A percentile compares a stretch with the other conserved stretches of the same genome.
Conservation (phyloP, 2,797 vertebrate species). For the Urosaurus nigricauda region DNA sequence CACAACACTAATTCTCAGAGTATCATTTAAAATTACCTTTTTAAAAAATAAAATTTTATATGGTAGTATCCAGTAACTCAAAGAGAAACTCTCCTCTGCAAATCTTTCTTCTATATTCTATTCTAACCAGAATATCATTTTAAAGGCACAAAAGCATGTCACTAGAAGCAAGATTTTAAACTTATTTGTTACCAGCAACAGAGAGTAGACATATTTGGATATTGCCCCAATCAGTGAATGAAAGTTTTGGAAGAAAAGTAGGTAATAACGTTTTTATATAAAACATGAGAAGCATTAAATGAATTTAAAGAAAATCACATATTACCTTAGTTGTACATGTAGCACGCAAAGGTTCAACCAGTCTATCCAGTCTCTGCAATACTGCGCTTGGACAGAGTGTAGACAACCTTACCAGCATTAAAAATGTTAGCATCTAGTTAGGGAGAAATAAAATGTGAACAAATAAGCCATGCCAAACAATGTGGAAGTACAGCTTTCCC, state of each 20-base stretch:
- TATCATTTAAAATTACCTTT: not conserved
- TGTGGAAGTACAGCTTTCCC: not conserved
- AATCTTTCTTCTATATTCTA: not conserved
- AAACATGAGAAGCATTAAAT: not conserved
- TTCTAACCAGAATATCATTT: not conserved
- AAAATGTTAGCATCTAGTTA: conserved; percentile 90
- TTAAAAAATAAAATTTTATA: conserved; percentile 15
- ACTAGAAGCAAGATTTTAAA: not conserved
- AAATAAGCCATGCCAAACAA: not conserved
- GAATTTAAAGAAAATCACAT: conserved; percentile 1
- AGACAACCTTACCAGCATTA: conserved; percentile 91
- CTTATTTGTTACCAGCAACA: not conserved
- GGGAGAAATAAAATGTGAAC: conserved; percentile 29
- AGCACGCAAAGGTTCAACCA: conserved; percentile 95
- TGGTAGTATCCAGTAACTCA: not conserved
- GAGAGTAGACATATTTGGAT: not conserved
- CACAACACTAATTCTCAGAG: not conserved
- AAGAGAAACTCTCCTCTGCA: conserved; percentile 6
- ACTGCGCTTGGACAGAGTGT: conserved; percentile 93
- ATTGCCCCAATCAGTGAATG: not conserved
- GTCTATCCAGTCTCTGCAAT: conserved; percentile 94
- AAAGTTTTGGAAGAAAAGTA: not conserved
- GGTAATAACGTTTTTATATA: not conserved
- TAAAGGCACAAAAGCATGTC: not conserved
- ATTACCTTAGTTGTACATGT: conserved; percentile 97